Conservation (phyloP, 2,113 vertebrate species). For the Vireo altiloquus region DNA sequence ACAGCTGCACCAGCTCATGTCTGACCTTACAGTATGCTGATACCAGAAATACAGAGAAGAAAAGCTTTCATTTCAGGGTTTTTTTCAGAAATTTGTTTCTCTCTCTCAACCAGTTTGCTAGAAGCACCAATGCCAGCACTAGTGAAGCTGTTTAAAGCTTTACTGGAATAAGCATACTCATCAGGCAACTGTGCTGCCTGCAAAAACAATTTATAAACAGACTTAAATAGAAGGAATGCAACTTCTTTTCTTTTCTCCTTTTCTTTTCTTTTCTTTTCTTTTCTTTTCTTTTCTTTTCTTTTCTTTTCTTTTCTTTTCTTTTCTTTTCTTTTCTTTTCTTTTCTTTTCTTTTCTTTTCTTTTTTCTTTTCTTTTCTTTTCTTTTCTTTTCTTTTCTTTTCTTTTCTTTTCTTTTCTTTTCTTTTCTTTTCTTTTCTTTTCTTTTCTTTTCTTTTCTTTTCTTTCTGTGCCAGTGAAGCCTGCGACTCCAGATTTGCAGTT, state of each 20-base stretch:
- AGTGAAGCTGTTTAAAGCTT: neutral
- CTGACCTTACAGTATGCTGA: neutral
- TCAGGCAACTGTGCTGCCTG: neutral
- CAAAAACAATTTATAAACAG: neutral
- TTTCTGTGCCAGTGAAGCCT: neutral
- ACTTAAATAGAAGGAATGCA: neutral
- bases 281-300: fast-evolving
- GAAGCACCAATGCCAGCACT: neutral
- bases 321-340: fast-evolving
- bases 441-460: fast-evolving
- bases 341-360: no score
- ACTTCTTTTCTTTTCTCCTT: no score
- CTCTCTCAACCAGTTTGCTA: neutral
- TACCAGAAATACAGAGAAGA: neutral
- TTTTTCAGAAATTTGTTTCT: neutral
- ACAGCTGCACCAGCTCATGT: neutral
- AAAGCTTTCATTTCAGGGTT: neutral
- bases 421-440: fast-evolving
- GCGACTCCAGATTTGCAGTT: neutral
- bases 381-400: fast-evolving
- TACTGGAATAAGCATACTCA: neutral
- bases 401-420: neutral
- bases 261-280: no score
- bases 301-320: no score
- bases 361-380: no score